These are phyloP conservation scores for Coregonus ussuriensis DNA, from an alignment of 2,797 vertebrate species.

Conservation along the genomic window DNA sequence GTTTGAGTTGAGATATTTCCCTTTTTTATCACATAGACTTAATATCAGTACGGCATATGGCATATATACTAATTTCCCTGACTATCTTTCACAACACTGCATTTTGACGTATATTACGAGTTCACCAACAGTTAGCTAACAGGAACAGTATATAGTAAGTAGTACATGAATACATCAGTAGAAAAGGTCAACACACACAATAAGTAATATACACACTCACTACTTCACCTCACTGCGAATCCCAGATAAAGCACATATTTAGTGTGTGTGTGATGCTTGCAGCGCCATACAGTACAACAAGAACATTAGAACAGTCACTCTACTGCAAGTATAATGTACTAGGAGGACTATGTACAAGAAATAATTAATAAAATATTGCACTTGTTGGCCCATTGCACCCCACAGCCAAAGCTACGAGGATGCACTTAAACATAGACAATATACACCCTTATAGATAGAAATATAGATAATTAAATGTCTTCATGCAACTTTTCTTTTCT, in stretches of 20 bases:
- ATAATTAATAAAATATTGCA: constrained; percentile 98
- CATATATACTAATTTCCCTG: constrained; percentile 61
- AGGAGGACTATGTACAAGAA: constrained; percentile 89
- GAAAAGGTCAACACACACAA: constrained; percentile 58
- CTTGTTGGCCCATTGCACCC: constrained; percentile 97
- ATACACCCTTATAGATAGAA: constrained; percentile 72
- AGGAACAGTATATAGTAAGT: constrained; percentile 56
- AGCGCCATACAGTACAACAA: constrained; percentile 24
- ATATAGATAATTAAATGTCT: constrained; percentile 77
- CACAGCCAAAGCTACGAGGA: constrained; percentile 79
- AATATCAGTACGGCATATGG: constrained; percentile 56
- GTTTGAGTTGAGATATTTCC: constrained; percentile 37
- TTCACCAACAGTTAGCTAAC: constrained; percentile 65
- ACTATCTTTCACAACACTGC: constrained; percentile 71
- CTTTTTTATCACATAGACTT: constrained; percentile 34
- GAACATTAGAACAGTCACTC: constrained; percentile 45
- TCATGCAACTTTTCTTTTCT: constrained; percentile 48
- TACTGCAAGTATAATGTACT: constrained; percentile 66
- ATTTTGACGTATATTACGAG: constrained; percentile 70
- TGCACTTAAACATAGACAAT: constrained; percentile 79
- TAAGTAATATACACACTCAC: neutral
- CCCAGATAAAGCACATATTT: constrained; percentile 11
- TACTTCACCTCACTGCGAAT: too few species aligned
- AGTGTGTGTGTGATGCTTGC: neutral
- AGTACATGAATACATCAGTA: constrained; percentile 71